Conservation (phyloP, 2,113 vertebrate species). For the Symphodus melops region DNA sequence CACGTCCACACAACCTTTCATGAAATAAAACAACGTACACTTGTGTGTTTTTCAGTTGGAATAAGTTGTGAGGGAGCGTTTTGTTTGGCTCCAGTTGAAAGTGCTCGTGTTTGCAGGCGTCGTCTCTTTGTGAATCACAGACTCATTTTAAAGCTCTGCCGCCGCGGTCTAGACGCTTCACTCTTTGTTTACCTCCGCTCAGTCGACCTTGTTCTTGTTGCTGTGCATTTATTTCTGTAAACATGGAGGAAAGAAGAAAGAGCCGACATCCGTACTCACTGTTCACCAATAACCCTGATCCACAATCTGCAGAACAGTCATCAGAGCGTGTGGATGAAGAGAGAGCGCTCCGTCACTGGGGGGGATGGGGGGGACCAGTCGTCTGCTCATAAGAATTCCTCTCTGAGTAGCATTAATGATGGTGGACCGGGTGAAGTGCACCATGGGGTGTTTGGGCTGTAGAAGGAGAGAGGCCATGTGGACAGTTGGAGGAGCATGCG, state of each 20-base stretch:
- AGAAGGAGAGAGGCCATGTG: too few species aligned
- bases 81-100: neutral
- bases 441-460: too few species aligned
- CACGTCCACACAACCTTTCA: too few species aligned
- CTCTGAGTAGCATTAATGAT: too few species aligned
- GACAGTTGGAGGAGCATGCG: too few species aligned
- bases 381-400: too few species aligned
- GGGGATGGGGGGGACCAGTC: too few species aligned
- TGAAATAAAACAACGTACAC: neutral
- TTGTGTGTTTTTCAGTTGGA: too few species aligned
- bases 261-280: neutral
- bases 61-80: neutral
- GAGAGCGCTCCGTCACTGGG: neutral
- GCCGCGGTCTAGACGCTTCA: neutral
- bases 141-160: neutral
- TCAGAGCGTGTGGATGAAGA: slow-evolving; percentile 19
- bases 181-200: neutral
- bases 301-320: neutral
- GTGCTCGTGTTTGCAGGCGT: neutral
- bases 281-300: neutral
- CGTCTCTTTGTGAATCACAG: neutral
- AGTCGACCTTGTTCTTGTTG: neutral
- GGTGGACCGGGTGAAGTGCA: too few species aligned
- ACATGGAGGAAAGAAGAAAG: neutral
- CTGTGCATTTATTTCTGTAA: neutral